phyloP scores from a whole-genome alignment of 2,888 invertebrate species.

The Lordiphosa andalusiaca region DNA sequence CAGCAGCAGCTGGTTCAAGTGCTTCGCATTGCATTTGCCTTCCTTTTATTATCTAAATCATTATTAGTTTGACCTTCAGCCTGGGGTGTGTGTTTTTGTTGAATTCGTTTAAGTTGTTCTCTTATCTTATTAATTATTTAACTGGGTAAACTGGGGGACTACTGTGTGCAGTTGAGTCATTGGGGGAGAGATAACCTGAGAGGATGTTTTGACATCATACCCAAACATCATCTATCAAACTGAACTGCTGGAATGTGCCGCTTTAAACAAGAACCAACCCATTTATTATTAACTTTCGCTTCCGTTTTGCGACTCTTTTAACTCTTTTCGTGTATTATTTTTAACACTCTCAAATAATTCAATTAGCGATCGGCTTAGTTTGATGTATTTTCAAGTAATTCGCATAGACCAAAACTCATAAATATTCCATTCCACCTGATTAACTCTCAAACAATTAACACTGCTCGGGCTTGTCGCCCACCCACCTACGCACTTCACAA shows the following conservation, averaged over 20 bases:
- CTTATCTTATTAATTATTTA: conserved; percentile 67
- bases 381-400: neutral
- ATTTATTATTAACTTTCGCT: too few relatives aligned
- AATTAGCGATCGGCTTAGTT: too few relatives aligned
- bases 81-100: conserved; percentile 44
- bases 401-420: conserved; percentile 30
- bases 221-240: too few relatives aligned
- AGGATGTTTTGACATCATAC: neutral
- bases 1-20: conserved; percentile 46
- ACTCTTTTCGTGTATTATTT: too few relatives aligned
- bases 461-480: conserved; percentile 20
- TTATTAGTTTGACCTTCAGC: conserved; percentile 77
- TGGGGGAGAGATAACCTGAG: conserved; percentile 1
- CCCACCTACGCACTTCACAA: conserved; percentile 40
- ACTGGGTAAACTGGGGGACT: conserved; percentile 34
- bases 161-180: conserved; percentile 54
- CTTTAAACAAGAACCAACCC: too few relatives aligned
- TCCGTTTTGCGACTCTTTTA: too few relatives aligned
- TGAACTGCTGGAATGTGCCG: too few relatives aligned
- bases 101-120: conserved; percentile 32
- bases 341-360: too few relatives aligned
- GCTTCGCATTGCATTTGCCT: conserved; percentile 25
- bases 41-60: conserved; percentile 68
- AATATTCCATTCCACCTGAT: conserved; percentile 61
- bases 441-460: conserved; percentile 55